These are phyloP conservation scores for Lampris incognitus DNA, from an alignment of 2,113 vertebrate genomes.

Conservation along the genomic window DNA sequence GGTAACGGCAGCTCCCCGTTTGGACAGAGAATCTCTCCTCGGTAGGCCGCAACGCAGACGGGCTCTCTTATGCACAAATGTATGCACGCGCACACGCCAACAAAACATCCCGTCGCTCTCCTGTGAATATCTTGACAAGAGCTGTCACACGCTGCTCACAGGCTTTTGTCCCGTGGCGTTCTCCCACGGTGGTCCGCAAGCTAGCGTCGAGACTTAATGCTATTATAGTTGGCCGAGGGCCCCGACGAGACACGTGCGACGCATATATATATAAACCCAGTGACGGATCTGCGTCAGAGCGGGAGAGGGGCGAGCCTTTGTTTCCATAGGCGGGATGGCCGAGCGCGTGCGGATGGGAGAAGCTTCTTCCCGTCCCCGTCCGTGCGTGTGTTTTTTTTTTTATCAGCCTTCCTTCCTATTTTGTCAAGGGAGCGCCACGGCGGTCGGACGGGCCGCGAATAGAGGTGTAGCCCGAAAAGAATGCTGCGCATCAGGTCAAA, in stretches of 20 bases:
- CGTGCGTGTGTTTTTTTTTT: conserved; percentile 1
- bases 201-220: conserved; percentile 67
- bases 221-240: conserved; percentile 67
- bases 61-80: background rate
- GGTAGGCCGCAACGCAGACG: no score
- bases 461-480: conserved; percentile 8
- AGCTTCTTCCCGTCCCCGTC: background rate
- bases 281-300: conserved; percentile 47
- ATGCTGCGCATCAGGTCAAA: conserved; percentile 3
- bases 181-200: conserved; percentile 71
- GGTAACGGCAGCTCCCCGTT: no score
- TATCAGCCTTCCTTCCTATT: conserved; percentile 22
- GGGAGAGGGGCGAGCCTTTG: conserved; percentile 61
- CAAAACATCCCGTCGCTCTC: conserved; percentile 18
- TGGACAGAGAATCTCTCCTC: no score
- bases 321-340: conserved; percentile 23
- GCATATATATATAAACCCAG: conserved; percentile 47
- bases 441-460: background rate
- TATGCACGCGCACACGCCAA: conserved; percentile 2
- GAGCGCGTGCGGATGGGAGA: conserved; percentile 29
- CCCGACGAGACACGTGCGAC: conserved; percentile 36
- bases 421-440: background rate
- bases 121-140: conserved; percentile 50
- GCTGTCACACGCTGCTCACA: conserved; percentile 49
- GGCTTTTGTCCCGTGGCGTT: conserved; percentile 62